Conservation (phyloP, 92 coral and sea anemone genomes). For the Isaurus tuberculatus region DNA sequence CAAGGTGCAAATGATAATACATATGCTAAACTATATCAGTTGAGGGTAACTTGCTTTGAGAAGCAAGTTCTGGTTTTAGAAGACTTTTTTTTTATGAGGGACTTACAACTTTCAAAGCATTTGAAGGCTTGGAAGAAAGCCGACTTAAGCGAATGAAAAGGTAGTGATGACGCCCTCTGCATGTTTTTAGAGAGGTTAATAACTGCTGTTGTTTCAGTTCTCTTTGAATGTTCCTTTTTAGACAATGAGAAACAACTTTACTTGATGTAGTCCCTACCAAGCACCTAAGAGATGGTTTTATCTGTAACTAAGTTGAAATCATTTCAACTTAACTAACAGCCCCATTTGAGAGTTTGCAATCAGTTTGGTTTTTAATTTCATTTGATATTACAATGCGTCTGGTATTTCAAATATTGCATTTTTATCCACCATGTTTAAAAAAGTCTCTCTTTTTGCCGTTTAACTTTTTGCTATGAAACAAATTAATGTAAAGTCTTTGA, state of each 20-base stretch:
- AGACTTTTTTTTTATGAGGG: neutral
- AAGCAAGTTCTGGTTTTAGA: neutral
- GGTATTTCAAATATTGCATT: neutral
- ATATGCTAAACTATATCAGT: neutral
- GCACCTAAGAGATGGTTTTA: neutral
- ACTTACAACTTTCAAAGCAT: neutral
- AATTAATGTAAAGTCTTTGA: neutral
- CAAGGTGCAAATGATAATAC: neutral
- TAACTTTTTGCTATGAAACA: neutral
- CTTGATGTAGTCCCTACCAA: neutral
- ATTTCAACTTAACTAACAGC: neutral
- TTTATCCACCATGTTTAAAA: too few relatives aligned
- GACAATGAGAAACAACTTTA: neutral
- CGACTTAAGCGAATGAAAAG: neutral
- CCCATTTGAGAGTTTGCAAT: neutral
- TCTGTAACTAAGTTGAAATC: neutral
- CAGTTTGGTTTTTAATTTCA: neutral
- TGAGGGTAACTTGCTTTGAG: neutral
- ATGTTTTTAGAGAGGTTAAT: neutral
- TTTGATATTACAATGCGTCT: neutral
- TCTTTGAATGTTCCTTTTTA: too few relatives aligned
- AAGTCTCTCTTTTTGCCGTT: too few relatives aligned
- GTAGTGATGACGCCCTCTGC: neutral
- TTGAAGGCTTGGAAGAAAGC: neutral
- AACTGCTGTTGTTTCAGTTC: too few relatives aligned